Evolutionary conservation across 1,140 invertebrate genomes (phyloP), one percentile per base, ranked within the genome.

Genomic region (Procambarus virginalis): DNA sequence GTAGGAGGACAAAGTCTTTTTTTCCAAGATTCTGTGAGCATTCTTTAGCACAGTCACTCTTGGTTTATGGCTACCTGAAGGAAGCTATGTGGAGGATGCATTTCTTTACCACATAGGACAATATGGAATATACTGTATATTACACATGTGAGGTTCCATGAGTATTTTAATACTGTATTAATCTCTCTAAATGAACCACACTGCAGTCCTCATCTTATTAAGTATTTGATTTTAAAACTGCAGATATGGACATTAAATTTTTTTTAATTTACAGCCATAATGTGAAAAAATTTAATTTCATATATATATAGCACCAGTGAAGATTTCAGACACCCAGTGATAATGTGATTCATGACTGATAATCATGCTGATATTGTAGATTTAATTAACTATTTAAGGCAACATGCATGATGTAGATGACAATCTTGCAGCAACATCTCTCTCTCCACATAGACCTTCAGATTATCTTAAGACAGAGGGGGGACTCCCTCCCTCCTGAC

Each of bases 301-400:
- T 79, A 79, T 64, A 79, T 64, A 84, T 60, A 85, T 85, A 85
- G 84, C 84, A 85, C 84, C 84, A 85, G 84, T 85, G 49, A 85
- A 76, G 70, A 58, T 84, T 85, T 85, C 73, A 64, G 58, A 60
- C 60, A 85, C 58, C 51, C 73, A 85, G 51, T 86, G 55, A 77
- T 34, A 86, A 86, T 86, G 85, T 86, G 85, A 86, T 89, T 84
- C 87, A 83, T 60, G 81, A 83, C 58, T 79, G 64, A 48, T 89
- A 89, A 77, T 76, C 75, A 68, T 78, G 79, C 70, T 80, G 51
- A 76, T 88, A 82, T 79, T 88, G 79, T 79, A 82, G 64, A 76
- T 76, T 84, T 84, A 75, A 64, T 64, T 60, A 60, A 58, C 70
- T 51, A 83, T 84, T 89, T 89, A 89, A 89, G 87, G 87, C 87